Evolutionary conservation across 2,113 vertebrate species (phyloP).

Genomic region (Elgaria multicarinata): DNA sequence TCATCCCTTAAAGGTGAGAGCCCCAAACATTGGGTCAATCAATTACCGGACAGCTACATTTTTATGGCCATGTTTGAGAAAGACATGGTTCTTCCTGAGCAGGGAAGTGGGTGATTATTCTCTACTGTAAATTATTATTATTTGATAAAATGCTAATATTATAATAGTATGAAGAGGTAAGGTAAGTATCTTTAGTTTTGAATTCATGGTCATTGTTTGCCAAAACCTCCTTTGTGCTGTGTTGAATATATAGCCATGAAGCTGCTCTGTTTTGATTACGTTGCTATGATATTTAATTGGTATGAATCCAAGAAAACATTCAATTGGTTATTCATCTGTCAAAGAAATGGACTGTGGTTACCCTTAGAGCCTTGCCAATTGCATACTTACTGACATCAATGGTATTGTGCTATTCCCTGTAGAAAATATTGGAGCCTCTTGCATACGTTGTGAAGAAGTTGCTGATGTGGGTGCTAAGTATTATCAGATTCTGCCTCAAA

Average conservation of each 20-base stretch:
- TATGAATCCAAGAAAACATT: conserved; percentile 23
- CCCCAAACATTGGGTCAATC: not conserved
- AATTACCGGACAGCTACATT: not conserved
- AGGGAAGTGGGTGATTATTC: too few species aligned
- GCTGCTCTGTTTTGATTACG: not conserved
- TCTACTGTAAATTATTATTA: not conserved
- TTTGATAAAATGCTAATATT: not conserved
- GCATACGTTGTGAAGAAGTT: not conserved
- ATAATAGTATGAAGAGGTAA: not conserved
- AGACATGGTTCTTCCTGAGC: not conserved
- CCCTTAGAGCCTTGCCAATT: not conserved
- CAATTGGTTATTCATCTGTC: conserved; percentile 9
- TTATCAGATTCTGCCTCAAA: not conserved
- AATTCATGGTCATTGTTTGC: conserved; percentile 11
- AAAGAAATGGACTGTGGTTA: conserved; percentile 10
- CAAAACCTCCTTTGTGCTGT: conserved; percentile 3
- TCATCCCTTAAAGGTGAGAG: not conserved
- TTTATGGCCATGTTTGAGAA: not conserved
- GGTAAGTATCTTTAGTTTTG: conserved; percentile 10
- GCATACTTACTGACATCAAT: not conserved
- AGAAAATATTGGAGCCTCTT: not conserved
- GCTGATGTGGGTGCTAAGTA: conserved; percentile 10
- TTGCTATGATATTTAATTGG: not conserved
- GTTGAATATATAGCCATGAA: conserved; percentile 2
- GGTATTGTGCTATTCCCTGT: not conserved